Base-by-base conservation (phyloP, 2,113 vertebrate genomes). In the Herpetotheres cachinnans region DNA sequence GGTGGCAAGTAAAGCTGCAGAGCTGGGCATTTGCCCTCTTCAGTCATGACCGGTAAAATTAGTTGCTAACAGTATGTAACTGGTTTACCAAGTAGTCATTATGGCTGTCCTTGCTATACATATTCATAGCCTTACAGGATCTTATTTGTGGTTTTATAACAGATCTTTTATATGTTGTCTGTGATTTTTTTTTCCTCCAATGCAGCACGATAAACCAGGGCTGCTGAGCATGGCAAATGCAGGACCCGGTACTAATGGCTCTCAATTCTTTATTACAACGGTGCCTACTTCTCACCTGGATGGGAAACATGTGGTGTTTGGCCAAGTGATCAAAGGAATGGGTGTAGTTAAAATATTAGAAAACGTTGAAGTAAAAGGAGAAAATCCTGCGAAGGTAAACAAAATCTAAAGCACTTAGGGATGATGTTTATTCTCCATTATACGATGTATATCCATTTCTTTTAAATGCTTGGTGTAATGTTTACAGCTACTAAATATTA, bases 141-240 rank as follows among this genome's bases (percentile, higher is more conserved):
- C 16, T 47, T 47, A 8, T 2, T 4, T 56, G 26, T 34, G 32
- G 13, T 54, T 95, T 83, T 73, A 14, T 56, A 83, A 69, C n/a
- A 46, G 22, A 19, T 40, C 6, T 82, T 61, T 36, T 30, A 16
- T 73, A 20, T 27, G 4, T 49, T 65, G n/a, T 13, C 38, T 40
- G 27, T 93, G 54, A 78, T 65, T 44, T 96, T 56, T 47, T 71
- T 24, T 72, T 10, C 12, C 4, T 3, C 4, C 29, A 50, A 24
- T 54, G 13, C 89, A 99, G 99, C 99, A 99, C n/a, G 99, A 99
- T 93, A 98, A 73, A 89, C 98, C 98, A 67, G 99, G 99, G 22
- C 97, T 99, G 47, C 97, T 99, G n/a, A 99, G 99, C 98, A 99
- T 99, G 99, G 99, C 99, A 63, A 99, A 99, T 4, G 98, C 99